Evolutionary conservation across 2,888 invertebrate genomes (phyloP).

Genomic region (Tipula vernalis): DNA sequence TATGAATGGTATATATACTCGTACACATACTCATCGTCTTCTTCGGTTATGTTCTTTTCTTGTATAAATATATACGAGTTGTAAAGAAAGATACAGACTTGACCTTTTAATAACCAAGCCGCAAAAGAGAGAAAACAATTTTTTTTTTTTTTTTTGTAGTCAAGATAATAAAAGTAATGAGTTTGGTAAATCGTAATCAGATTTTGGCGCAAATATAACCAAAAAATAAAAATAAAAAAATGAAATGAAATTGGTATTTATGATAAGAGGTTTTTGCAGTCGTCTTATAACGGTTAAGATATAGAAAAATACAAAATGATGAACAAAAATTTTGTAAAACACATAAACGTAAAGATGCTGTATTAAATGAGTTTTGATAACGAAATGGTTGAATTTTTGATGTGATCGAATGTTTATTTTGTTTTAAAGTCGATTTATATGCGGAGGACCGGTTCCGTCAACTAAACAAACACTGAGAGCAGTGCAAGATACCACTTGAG

Average conservation of each 20-base stretch:
- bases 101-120: not conserved
- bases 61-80: not conserved
- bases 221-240: not conserved
- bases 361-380: not conserved
- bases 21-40: not conserved
- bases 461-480: too few species aligned
- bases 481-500: too few species aligned
- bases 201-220: not conserved
- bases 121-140: not conserved
- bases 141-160: not conserved
- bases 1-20: not conserved
- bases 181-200: not conserved
- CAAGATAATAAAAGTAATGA: conserved; percentile 4
- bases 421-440: not conserved
- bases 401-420: not conserved
- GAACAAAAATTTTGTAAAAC: not conserved
- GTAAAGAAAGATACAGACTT: not conserved
- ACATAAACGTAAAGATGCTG: not conserved
- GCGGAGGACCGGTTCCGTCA: too few species aligned
- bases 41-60: too few species aligned
- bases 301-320: not conserved
- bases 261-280: not conserved
- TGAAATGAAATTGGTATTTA: not conserved
- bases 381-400: not conserved
- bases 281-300: not conserved